Conservation (phyloP, 2,888 invertebrate genomes). For the Coelinius sp. region DNA sequence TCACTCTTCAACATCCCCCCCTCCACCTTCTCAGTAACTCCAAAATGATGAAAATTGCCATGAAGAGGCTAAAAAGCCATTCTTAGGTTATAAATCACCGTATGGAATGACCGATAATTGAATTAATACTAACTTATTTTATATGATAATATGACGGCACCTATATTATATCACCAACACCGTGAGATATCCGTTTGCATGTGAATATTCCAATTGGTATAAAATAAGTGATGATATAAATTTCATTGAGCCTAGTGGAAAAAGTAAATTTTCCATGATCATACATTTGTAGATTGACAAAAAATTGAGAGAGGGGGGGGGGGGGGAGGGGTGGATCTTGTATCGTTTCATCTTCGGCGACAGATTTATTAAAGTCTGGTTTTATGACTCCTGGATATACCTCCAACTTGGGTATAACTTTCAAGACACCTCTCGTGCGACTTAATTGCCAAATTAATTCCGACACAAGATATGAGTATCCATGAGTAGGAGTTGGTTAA, state of each 20-base stretch:
- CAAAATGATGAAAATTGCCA: not conserved
- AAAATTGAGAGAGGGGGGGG: not conserved
- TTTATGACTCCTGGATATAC: constrained; percentile 28
- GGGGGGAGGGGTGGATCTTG: not conserved
- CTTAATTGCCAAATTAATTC: constrained; percentile 40
- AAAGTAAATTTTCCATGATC: not conserved
- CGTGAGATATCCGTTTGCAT: constrained; percentile 1
- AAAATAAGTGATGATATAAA: constrained; percentile 3
- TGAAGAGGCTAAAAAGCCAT: not conserved
- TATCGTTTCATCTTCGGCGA: constrained; percentile 30
- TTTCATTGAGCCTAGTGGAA: not conserved
- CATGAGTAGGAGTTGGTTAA: not conserved
- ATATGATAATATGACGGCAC: not conserved
- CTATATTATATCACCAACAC: not conserved
- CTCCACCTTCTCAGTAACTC: constrained; percentile 18
- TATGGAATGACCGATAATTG: not conserved
- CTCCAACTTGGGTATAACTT: constrained; percentile 11
- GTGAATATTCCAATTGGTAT: not conserved
- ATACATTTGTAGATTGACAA: not conserved
- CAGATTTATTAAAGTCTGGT: constrained; percentile 37
- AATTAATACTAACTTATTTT: not conserved
- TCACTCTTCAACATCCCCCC: constrained; percentile 38
- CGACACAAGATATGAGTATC: constrained; percentile 20
- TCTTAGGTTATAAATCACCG: not conserved
- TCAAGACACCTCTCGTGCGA: constrained; percentile 34